These are phyloP conservation scores for Pogonomyrmex barbatus DNA, from an alignment of 1,140 invertebrate species.

Conservation along the genomic window DNA sequence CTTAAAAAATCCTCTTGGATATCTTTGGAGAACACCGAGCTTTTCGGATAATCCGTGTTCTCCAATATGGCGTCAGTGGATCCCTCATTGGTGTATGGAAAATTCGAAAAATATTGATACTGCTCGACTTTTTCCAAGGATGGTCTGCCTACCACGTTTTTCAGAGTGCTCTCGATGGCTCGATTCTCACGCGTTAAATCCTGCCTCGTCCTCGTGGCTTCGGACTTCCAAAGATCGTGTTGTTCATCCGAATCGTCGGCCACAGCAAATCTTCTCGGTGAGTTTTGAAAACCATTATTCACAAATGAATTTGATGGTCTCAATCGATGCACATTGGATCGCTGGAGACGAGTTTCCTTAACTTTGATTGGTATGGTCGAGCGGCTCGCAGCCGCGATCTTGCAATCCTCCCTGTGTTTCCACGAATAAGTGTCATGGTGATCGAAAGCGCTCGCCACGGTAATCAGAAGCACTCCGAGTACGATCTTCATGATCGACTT, in stretches of 20 bases:
- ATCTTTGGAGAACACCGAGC: neutral
- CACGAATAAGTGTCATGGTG: slow-evolving; percentile 37
- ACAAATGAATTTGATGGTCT: slow-evolving; percentile 13
- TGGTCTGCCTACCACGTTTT: slow-evolving; percentile 52
- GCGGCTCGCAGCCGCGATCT: slow-evolving; percentile 37
- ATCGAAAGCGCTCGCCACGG: slow-evolving; percentile 25
- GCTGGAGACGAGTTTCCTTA: slow-evolving; percentile 30
- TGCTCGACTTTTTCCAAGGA: slow-evolving; percentile 33
- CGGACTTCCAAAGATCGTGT: slow-evolving; percentile 6
- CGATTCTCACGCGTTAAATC: slow-evolving; percentile 65
- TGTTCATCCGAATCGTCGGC: slow-evolving; percentile 18
- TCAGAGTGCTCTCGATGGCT: slow-evolving; percentile 64
- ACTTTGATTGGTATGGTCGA: slow-evolving; percentile 11
- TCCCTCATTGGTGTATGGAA: slow-evolving; percentile 22
- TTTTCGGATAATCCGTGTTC: slow-evolving; percentile 12
- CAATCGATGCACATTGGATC: neutral
- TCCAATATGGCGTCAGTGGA: slow-evolving; percentile 30
- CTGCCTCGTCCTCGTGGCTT: neutral
- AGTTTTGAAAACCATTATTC: neutral
- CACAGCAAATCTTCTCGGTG: slow-evolving; percentile 4
- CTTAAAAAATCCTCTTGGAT: neutral
- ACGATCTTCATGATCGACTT: slow-evolving; percentile 65
- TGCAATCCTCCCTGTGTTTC: slow-evolving; percentile 34
- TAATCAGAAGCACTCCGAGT: slow-evolving; percentile 56
- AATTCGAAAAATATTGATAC: slow-evolving; percentile 47